Evolutionary conservation across 2,797 vertebrate species (phyloP), one percentile per base, ranked within the genome.

Genomic region (Vespertilio murinus): DNA sequence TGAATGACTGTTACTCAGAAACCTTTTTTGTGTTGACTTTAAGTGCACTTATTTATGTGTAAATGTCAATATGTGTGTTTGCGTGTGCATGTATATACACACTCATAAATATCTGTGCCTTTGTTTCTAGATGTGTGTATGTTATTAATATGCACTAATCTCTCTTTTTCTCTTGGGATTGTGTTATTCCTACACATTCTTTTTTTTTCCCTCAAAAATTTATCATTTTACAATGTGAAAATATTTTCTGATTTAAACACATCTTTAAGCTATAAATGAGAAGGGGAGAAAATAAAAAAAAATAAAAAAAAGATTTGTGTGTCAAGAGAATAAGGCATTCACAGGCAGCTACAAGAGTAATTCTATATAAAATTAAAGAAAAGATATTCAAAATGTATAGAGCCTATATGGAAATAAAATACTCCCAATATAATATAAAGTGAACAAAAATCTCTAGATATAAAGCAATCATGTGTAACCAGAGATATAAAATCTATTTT

Each of bases 351-450:
- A n/a, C 40, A 5, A 79, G 79, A 49, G 1, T 88, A 88, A 88
- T 91, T 30, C 25, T 61, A 14, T 61, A 14, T 61, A 95, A 95
- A 78, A 56, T 75, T 78, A 91, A 94, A 82, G n/a, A 81, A 92
- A 90, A 38, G 25, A 56, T 20, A 64, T n/a, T 80, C 30, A 90
- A 95, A 79, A 78, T 47, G 5, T n/a, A 1, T 45, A 61, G n/a
- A 94, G 25, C 30, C 38, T 71, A 45, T 79, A 73, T 38, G 22
- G 65, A 80, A 75, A 80, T 84, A 94, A 85, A 93, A 80, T 61
- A 64, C 18, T 42, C 89, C 33, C 0, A 30, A 52, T 45, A 91
- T 35, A 83, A 93, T 91, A 77, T 90, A 87, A 92, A 81, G 54
- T 16, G 17, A 77, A 74, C 20, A 87, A 82, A 91, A 59, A 16